Base-by-base conservation (phyloP, 1,140 invertebrate genomes). In the Drosophila albomicans region DNA sequence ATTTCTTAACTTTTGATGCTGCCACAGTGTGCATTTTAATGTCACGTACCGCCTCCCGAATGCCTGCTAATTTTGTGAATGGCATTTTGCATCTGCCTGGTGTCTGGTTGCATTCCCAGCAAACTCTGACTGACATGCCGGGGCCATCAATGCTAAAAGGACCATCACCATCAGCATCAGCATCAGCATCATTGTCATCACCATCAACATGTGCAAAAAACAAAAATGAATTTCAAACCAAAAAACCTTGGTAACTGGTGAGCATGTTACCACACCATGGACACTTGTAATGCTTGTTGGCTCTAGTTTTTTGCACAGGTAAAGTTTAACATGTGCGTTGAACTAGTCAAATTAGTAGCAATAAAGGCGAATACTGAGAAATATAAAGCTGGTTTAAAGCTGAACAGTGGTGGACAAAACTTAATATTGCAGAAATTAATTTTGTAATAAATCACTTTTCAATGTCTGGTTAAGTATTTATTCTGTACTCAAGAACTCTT, bases 21-120 rank as follows among this genome's bases (percentile, higher is more conserved):
- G 63, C 41, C 57, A 72, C 85, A 88, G 80, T 89, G 70, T 88
- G 84, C 84, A 88, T 89, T 88, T 89, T 89, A 89, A 88, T 88
- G 85, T 79, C 85, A 84, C 66, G 57, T 61, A 43, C 54, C 45
- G 13, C 52, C 46, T 65, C 16, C 15, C 35, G 32, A 57, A 70
- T 48, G 46, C 43, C 57, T 71, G 70, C 65, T 62, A 76, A 76
- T 76, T 76, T 71, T 64, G 74, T 41, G 67, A 79, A 77, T 72
- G 74, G 73, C 77, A 79, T 68, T 79, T 79, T 77, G 52, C 62
- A 65, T 72, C 48, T 74, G 68, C 41, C 57, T 48, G 74, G 69
- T 63, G 49, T 67, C 64, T 49, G 49, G 61, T 62, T 78, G 75
- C 77, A 79, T 79, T 76, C 64, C 43, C 35, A 57, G 32, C 45